A percentile compares a stretch with the other conserved stretches of the same genome.
These are phyloP conservation scores for Schizothorax lantsangensis DNA, from an alignment of 2,797 vertebrate species.

Conservation along the genomic window DNA sequence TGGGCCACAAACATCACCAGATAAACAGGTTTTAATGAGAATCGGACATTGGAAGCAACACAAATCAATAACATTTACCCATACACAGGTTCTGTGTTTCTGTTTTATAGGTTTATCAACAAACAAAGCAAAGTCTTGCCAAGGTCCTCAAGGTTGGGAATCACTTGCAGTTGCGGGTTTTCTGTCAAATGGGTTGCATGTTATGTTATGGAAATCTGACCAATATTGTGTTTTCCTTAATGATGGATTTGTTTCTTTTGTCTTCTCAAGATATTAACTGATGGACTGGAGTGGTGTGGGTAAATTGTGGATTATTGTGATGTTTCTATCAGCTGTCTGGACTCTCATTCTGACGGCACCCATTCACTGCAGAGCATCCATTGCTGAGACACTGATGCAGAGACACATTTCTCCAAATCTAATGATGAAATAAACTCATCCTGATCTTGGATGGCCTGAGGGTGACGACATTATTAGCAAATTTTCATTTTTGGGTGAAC, in stretches of 20 bases:
- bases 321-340: not conserved
- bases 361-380: not conserved
- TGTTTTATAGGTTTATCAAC: not conserved
- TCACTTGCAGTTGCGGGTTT: not conserved
- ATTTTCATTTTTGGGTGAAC: not conserved
- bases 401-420: not conserved
- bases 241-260: not conserved
- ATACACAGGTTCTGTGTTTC: not conserved
- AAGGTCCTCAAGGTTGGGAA: not conserved
- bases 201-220: not conserved
- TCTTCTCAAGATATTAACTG: not conserved
- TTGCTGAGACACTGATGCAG: not conserved
- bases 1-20: not conserved
- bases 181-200: not conserved
- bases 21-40: not conserved
- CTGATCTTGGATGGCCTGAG: not conserved
- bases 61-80: not conserved
- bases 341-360: too few species aligned
- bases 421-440: not conserved
- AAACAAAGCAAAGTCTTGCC: not conserved
- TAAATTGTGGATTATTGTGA: not conserved
- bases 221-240: conserved; percentile 1
- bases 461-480: not conserved
- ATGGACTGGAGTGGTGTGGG: not conserved
- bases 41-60: not conserved